Percentiles rank a stretch among this genome's conserved stretches.
These are phyloP conservation scores for Oophaga pumilio DNA, from an alignment of 2,113 vertebrate genomes.

Conservation along the genomic window DNA sequence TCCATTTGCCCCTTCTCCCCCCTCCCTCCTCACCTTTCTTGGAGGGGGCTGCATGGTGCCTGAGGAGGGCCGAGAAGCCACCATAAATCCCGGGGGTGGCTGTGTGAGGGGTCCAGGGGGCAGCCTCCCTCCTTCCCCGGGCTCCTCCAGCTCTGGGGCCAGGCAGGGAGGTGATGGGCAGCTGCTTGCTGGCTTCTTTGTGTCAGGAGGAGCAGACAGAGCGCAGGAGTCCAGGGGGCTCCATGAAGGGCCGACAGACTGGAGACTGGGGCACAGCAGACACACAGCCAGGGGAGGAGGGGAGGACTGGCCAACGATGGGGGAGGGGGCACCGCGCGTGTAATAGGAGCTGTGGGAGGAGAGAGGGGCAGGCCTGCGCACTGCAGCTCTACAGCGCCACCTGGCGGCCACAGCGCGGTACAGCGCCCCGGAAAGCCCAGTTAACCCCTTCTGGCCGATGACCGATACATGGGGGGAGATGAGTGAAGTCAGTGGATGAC, in stretches of 20 bases:
- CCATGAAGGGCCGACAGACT: conserved; percentile 51
- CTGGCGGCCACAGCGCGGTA: not conserved
- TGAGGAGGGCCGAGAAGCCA: conserved; percentile 63
- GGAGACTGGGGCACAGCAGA: conserved; percentile 25
- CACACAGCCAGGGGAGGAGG: conserved; percentile 42
- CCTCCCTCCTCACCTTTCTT: conserved; percentile 84
- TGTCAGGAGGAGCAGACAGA: conserved; percentile 31
- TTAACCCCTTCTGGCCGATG: too few relatives aligned
- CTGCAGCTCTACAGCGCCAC: conserved; percentile 8
- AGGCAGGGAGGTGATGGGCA: not conserved
- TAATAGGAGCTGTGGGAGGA: not conserved
- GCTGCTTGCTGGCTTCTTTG: conserved; percentile 1
- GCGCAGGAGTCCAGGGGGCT: conserved; percentile 46
- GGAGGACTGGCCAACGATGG: conserved; percentile 5
- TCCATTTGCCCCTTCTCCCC: conserved; percentile 3
- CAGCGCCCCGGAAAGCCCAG: not conserved
- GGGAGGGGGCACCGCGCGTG: conserved; percentile 13
- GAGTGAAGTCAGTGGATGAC: too few relatives aligned
- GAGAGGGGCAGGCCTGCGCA: not conserved
- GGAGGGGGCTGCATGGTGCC: conserved; percentile 94
- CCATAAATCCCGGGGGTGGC: conserved; percentile 65
- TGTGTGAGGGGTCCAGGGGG: not conserved
- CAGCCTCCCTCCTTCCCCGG: conserved; percentile 30
- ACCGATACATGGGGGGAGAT: too few relatives aligned
- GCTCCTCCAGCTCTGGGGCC: conserved; percentile 13